Evolutionary conservation across 2,888 invertebrate genomes (phyloP).

Genomic region (Julus scanicus): DNA sequence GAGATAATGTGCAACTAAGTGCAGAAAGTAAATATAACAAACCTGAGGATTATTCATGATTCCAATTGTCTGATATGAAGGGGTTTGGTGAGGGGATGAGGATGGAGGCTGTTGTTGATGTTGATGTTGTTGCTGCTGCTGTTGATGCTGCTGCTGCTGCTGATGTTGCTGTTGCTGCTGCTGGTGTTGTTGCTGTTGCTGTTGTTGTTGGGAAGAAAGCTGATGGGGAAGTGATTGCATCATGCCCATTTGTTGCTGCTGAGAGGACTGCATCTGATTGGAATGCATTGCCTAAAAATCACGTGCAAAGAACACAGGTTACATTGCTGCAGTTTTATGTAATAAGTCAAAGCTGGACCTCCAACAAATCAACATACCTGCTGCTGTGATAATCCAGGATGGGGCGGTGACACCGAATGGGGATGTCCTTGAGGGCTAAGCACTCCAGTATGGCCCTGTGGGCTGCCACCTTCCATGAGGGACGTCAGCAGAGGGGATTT

Average conservation of each 20-base stretch:
- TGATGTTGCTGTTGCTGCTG: constrained; percentile 61
- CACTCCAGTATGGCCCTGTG: neutral
- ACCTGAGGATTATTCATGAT: neutral
- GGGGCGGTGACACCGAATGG: neutral
- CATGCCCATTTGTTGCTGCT: constrained; percentile 64
- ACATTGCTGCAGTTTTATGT: neutral
- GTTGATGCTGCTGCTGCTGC: constrained; percentile 61
- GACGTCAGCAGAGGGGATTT: constrained; percentile 68
- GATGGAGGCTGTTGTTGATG: constrained; percentile 62
- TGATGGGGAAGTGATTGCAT: constrained; percentile 67
- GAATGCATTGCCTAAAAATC: constrained; percentile 32
- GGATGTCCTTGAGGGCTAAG: constrained; percentile 63
- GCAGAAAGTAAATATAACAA: neutral
- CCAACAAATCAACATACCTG: neutral
- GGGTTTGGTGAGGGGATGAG: constrained; percentile 55
- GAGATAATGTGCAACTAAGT: constrained; percentile 58
- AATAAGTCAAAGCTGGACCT: neutral
- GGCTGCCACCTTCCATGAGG: constrained; percentile 63
- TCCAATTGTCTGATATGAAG: constrained; percentile 33
- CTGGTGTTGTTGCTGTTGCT: constrained; percentile 63
- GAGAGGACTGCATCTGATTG: constrained; percentile 58
- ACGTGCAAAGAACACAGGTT: neutral
- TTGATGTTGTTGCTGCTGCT: constrained; percentile 61
- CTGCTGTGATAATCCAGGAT: constrained; percentile 47
- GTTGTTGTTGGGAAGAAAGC: constrained; percentile 70